These are phyloP conservation scores for Rallus crepitans DNA, from an alignment of 2,797 vertebrate genomes.

Conservation along the genomic window DNA sequence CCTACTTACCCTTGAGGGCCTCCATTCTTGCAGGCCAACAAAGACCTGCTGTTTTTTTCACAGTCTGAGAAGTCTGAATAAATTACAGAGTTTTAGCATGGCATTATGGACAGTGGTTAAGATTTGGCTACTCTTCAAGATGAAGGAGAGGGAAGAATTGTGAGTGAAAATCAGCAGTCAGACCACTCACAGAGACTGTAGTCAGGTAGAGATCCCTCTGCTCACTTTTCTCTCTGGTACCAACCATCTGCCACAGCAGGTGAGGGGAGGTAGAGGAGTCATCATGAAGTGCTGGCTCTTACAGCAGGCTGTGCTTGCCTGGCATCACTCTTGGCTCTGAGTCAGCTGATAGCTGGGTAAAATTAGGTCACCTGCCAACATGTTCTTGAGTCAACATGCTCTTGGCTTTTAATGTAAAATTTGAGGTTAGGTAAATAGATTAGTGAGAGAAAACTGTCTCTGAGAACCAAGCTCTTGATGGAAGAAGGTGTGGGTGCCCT, in stretches of 20 bases:
- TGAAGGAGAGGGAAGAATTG: neutral
- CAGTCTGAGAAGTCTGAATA: neutral
- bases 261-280: neutral
- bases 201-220: neutral
- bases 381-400: conserved; percentile 15
- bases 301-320: neutral
- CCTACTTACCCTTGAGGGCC: neutral
- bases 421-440: conserved; percentile 26
- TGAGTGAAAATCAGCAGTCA: neutral
- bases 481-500: neutral
- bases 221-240: neutral
- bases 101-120: neutral
- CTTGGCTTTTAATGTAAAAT: conserved; percentile 21
- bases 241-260: neutral
- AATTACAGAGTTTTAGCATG: neutral
- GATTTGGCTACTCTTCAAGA: neutral
- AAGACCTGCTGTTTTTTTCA: neutral
- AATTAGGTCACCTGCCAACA: conserved; percentile 36
- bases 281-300: neutral
- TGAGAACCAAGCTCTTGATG: neutral
- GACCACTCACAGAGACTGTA: neutral
- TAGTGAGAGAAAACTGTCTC: neutral
- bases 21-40: neutral
- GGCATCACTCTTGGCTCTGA: conserved; percentile 10
- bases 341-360: conserved; percentile 21